A percentile compares a stretch with the other conserved stretches of the same genome.
phyloP scores from a whole-genome alignment of 2,113 vertebrate genomes.

The Macrotus californicus region DNA sequence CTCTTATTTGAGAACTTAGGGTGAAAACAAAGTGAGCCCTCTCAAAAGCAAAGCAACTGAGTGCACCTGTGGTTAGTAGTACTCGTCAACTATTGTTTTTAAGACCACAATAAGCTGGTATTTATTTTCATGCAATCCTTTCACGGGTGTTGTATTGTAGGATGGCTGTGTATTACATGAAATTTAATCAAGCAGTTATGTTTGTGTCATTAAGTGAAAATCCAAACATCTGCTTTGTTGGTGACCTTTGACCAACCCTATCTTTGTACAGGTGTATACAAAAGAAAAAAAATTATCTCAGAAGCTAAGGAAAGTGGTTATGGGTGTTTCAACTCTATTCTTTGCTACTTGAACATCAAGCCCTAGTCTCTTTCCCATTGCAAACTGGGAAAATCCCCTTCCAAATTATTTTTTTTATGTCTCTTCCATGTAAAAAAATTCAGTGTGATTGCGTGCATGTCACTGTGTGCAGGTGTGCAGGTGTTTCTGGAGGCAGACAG shows the following conservation, averaged over 20 bases:
- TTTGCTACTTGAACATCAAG: not conserved
- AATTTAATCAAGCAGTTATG: slow-evolving; percentile 46
- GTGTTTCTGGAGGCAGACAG: not conserved
- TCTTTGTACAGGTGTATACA: not conserved
- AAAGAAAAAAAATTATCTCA: not conserved
- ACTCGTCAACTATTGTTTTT: not conserved
- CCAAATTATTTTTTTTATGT: not conserved
- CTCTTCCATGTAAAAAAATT: not conserved
- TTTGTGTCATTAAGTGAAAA: slow-evolving; percentile 34
- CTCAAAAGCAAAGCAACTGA: slow-evolving; percentile 7
- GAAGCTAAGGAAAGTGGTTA: not conserved
- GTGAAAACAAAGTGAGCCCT: not conserved
- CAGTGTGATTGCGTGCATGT: not conserved
- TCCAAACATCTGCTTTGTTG: not conserved
- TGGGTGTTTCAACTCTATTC: not conserved
- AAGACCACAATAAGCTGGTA: not conserved
- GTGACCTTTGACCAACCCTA: not conserved
- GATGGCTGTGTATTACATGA: not conserved
- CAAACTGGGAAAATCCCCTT: not conserved
- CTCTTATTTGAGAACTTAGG: not conserved
- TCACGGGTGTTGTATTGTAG: not conserved
- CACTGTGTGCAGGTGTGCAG: not conserved
- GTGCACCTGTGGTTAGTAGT: slow-evolving; percentile 9
- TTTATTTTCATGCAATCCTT: not conserved
- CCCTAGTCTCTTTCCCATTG: not conserved